Percentiles rank a stretch among this genome's conserved stretches.
phyloP scores from a whole-genome alignment of 2,113 vertebrate species.

The Ranitomeya imitator region DNA sequence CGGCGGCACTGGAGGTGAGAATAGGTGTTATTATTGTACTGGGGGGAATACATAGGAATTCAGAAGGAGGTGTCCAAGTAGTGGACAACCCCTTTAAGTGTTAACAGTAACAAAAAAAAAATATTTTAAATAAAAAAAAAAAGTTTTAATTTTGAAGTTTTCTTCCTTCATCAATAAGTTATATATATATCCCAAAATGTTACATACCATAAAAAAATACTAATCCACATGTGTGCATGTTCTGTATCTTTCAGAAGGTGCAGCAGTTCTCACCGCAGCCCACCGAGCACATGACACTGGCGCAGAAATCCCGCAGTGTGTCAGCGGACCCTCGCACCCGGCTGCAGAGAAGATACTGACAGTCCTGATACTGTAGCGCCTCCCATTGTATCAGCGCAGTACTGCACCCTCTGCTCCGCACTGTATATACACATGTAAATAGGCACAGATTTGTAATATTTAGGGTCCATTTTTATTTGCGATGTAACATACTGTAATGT shows the following conservation, averaged over 20 bases:
- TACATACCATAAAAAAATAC: not conserved
- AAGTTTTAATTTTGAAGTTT: too few relatives aligned
- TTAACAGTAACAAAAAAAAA: too few relatives aligned
- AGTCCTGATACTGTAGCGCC: not conserved
- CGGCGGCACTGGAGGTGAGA: too few relatives aligned
- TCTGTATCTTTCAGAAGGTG: slow-evolving; percentile 64
- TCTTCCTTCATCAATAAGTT: too few relatives aligned
- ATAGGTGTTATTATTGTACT: too few relatives aligned
- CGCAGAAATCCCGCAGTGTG: slow-evolving; percentile 59
- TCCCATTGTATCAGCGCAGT: not conserved
- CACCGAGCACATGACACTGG: slow-evolving; percentile 58
- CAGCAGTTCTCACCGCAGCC: slow-evolving; percentile 60
- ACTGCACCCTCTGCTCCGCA: not conserved
- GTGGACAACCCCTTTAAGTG: too few relatives aligned
- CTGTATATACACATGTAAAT: slow-evolving; percentile 9
- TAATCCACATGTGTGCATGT: not conserved
- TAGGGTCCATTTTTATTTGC: not conserved
- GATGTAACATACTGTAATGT: slow-evolving; percentile 1
- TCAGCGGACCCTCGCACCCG: slow-evolving; percentile 62
- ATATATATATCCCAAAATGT: too few relatives aligned
- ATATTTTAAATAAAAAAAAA: too few relatives aligned
- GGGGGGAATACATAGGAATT: too few relatives aligned
- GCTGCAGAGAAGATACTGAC: slow-evolving; percentile 70
- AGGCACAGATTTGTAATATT: not conserved
- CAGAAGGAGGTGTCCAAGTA: too few relatives aligned